Conservation (phyloP, 2,797 vertebrate genomes). For the Otus scops region DNA sequence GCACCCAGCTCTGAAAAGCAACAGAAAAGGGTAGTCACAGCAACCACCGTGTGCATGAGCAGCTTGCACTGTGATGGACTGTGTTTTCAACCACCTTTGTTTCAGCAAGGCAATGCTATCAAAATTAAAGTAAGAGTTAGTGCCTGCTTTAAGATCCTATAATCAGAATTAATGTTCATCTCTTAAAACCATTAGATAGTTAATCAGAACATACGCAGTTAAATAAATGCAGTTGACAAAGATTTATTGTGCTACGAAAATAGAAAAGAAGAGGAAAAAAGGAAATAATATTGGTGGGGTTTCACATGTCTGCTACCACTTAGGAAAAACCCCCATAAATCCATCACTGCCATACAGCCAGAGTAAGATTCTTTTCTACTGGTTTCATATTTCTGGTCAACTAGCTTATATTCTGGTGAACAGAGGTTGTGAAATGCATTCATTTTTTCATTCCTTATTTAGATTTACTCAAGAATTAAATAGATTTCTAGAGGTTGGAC, state of each 20-base stretch:
- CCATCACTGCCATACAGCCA: background rate
- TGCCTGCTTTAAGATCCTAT: background rate
- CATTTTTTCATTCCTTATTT: background rate
- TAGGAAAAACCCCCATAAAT: background rate
- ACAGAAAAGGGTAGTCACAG: background rate
- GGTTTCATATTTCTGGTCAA: background rate
- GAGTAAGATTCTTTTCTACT: background rate
- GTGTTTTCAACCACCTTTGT: background rate
- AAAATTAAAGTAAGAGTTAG: background rate
- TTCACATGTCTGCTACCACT: background rate
- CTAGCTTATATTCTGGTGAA: background rate
- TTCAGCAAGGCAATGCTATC: background rate
- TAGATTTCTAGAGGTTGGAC: rapidly evolving
- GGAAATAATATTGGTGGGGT: background rate
- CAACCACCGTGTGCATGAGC: background rate
- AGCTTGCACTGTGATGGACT: background rate
- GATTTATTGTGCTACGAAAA: background rate
- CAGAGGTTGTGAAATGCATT: background rate
- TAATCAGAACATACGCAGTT: background rate
- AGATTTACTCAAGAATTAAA: background rate
- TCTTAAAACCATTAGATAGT: background rate
- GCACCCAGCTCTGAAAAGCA: background rate
- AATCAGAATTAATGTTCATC: constrained; percentile 58
- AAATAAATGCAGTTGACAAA: background rate
- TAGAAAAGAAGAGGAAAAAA: background rate